Percentiles rank a stretch among this genome's conserved stretches.
Conservation (phyloP, 2,888 invertebrate species). For the Chymomyza procnemis region DNA sequence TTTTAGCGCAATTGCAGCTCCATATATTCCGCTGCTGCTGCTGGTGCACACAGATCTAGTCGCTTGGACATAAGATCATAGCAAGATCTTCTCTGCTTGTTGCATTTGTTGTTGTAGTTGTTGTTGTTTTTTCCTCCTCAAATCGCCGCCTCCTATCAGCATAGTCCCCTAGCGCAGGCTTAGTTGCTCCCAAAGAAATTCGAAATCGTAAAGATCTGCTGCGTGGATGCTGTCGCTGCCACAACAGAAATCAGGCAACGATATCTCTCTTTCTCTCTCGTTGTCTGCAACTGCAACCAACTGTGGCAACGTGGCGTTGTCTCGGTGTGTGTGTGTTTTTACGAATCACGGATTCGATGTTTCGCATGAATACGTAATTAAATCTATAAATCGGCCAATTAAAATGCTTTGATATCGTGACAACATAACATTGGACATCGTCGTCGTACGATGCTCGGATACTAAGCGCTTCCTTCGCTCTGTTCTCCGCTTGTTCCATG, state of each 20-base stretch:
- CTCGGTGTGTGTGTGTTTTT: constrained; percentile 77
- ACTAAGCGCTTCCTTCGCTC: not conserved
- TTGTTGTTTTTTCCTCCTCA: constrained; percentile 8
- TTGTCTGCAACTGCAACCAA: constrained; percentile 14
- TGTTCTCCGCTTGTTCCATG: not conserved
- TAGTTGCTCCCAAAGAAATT: constrained; percentile 27
- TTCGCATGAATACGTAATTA: constrained; percentile 80
- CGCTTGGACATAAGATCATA: constrained; percentile 26
- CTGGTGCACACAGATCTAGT: constrained; percentile 47
- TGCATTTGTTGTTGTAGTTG: constrained; percentile 19
- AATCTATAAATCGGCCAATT: constrained; percentile 80
- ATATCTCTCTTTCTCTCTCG: constrained; percentile 31
- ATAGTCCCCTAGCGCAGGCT: constrained; percentile 1
- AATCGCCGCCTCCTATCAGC: not conserved
- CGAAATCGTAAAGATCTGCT: constrained; percentile 68
- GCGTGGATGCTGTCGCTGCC: constrained; percentile 54
- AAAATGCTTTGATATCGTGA: constrained; percentile 79
- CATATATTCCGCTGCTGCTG: constrained; percentile 37
- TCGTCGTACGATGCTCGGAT: constrained; percentile 49
- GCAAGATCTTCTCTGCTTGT: constrained; percentile 41
- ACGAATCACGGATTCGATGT: constrained; percentile 79
- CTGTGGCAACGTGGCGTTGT: constrained; percentile 16
- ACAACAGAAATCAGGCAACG: constrained; percentile 46
- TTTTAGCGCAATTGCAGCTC: constrained; percentile 37
- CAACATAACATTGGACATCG: constrained; percentile 78